phyloP scores from a whole-genome alignment of 2,113 vertebrate species.

The Xenopus laevis region DNA sequence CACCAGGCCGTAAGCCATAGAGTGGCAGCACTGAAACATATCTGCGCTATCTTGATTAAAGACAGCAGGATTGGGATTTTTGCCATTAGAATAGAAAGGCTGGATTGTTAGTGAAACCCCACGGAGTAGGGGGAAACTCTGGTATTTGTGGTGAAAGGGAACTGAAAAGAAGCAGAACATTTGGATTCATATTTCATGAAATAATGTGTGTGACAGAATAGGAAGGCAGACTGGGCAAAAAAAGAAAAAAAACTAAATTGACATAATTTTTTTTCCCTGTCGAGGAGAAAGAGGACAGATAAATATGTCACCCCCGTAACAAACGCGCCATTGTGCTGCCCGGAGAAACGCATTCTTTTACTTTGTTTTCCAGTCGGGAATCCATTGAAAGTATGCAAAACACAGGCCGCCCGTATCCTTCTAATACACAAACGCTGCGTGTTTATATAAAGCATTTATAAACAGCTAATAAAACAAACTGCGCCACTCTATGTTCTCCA shows the following conservation, averaged over 20 bases:
- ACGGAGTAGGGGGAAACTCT: conserved; percentile 57
- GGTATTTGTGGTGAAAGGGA: conserved; percentile 79
- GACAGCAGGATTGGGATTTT: conserved; percentile 64
- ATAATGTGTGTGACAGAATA: conserved; percentile 81
- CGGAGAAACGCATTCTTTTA: conserved; percentile 45
- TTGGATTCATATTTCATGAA: conserved; percentile 82
- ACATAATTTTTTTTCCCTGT: conserved; percentile 71
- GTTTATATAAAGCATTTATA: conserved; percentile 43
- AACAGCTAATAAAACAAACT: conserved; percentile 19
- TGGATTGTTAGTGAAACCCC: conserved; percentile 69
- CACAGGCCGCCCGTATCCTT: conserved; percentile 46
- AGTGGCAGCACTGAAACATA: conserved; percentile 51
- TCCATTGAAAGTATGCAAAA: conserved; percentile 47
- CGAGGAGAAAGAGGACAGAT: conserved; percentile 67
- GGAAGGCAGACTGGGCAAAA: conserved; percentile 68
- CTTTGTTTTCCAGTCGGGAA: conserved; percentile 62
- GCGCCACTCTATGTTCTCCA: conserved; percentile 22
- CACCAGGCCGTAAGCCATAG: neutral
- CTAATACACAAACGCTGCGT: conserved; percentile 41
- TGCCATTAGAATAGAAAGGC: conserved; percentile 72
- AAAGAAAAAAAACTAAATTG: conserved; percentile 51
- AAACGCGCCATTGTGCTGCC: conserved; percentile 68
- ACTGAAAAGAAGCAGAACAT: conserved; percentile 84
- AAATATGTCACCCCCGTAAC: conserved; percentile 74
- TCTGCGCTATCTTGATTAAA: conserved; percentile 69